Base-by-base conservation (phyloP, 1,140 invertebrate species). In the Centruroides sculpturatus region DNA sequence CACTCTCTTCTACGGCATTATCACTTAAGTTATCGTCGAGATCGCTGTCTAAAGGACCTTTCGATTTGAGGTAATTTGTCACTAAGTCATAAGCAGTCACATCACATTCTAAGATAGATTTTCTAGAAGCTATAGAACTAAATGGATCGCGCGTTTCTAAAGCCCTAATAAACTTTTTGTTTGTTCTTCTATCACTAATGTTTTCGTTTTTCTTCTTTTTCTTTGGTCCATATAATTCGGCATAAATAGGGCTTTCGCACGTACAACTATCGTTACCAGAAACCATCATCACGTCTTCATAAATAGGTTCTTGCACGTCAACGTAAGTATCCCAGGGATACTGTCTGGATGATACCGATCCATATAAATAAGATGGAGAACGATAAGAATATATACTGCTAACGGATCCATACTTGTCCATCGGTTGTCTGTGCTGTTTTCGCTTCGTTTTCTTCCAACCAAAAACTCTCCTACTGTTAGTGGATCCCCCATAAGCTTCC, bases 41-140 rank as follows among this genome's bases (percentile, higher is more conserved):
- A 46, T 64, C 62, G 46, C 59, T 60, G 41, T 41, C 41, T 5
- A 5, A 5, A 6, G 60, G 59, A 3, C 11, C 56, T 4, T 35
- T 36, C 12, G 59, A 34, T 47, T 64, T 60, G 9, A 64, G 35
- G 41, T 64, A 64, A 11, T 13, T 57, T 12, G 63, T 63, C 57
- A 90, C 80, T 63, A 92, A 74, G 56, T 89, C 84, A 67, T 92
- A 92, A 3, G 88, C 86, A 73, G 88, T 90, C 8, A 91, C 84
- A 69, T 89, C 81, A 71, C 87, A 89, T 69, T 89, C 84, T 10
- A 92, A 74, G 63, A 92, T 92, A 34, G 86, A 89, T 52, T 81
- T 80, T 34, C 79, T 48, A 8, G 60, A 62, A 5, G 64, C 57
- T 12, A 65, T 49, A 4, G 64, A 65, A 55, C 60, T 60, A 36